These are phyloP conservation scores for Australoheros facetus DNA, from an alignment of 2,797 vertebrate genomes.

Conservation along the genomic window DNA sequence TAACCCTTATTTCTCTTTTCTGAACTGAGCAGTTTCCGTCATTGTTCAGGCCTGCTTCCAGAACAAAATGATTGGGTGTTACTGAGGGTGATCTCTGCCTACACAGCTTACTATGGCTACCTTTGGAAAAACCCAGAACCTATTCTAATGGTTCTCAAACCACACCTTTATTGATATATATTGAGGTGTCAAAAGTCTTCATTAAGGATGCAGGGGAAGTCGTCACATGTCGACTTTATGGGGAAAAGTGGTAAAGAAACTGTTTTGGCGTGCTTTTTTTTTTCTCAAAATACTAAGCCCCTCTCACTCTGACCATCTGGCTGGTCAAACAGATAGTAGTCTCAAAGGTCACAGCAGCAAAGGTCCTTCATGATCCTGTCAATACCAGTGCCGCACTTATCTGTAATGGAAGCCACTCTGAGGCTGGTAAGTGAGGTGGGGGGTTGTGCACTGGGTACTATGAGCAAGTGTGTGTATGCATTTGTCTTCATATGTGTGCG, in stretches of 20 bases:
- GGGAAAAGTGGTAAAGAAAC: not conserved
- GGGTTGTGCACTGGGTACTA: not conserved
- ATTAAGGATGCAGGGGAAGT: too few species aligned
- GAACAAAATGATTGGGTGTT: too few species aligned
- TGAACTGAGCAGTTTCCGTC: too few species aligned
- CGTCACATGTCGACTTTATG: too few species aligned
- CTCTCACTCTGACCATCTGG: constrained; percentile 58
- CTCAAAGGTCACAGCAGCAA: constrained; percentile 59
- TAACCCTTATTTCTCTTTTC: too few species aligned
- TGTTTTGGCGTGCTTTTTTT: not conserved
- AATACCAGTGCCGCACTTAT: constrained; percentile 68
- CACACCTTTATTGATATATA: too few species aligned
- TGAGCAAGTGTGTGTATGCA: not conserved
- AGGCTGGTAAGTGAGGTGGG: constrained; percentile 28
- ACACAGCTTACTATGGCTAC: too few species aligned
- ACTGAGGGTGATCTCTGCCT: too few species aligned
- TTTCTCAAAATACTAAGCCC: not conserved
- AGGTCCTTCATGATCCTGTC: constrained; percentile 58
- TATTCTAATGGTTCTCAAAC: too few species aligned
- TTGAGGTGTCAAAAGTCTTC: too few species aligned
- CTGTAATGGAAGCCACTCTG: constrained; percentile 70
- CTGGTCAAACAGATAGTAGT: constrained; percentile 30
- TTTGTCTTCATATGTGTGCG: constrained; percentile 33
- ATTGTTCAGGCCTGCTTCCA: too few species aligned
- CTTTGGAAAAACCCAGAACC: too few species aligned